Evolutionary conservation across 2,797 vertebrate species (phyloP), one percentile per base, ranked within the genome.

Genomic region (Pantherophis vulpinus): DNA sequence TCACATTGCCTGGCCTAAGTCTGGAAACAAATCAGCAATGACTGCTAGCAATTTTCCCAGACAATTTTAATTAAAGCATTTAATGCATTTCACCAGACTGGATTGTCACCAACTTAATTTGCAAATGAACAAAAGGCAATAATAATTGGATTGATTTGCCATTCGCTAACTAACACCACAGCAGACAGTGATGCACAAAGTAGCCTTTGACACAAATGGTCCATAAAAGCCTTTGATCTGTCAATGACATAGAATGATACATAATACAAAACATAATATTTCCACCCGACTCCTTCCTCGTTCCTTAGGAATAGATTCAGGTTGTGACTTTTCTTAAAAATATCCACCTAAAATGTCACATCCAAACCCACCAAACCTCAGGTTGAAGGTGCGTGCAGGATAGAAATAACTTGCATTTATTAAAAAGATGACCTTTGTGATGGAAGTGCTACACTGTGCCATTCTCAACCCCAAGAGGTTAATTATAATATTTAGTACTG

Each of bases 161-260:
- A 0, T 32, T 51, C 70, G 6, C 14, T n/a, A 12, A 6, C 0
- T 7, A 59, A 20, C 23, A 63, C 32, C 16, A 94, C 12, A 91
- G 27, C 54, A 14, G 2, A 32, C 42, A 83, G 59, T 0, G 0
- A 1, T 13, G 2, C 0, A 2, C 3, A 10, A 20, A 3, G 56
- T 79, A 42, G 37, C 18, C 74, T 83, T 83, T 83, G 74, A 83
- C 37, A 47, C 74, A 25, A 83, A 5, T 25, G 6, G 47, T 54
- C 56, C 13, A 37, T 51, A 32, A 83, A 47, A 47, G 37, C 20
- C 37, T 83, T 25, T 83, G 59, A 37, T 86, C 42, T 16, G n/a
- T 83, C 66, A 60, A 54, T n/a, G 70, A 23, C 25, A 92, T 13
- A 42, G n/a, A 56, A 58, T 20, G 55, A 32, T 25, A 92, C 27